These are phyloP conservation scores for Drosophila subquinaria DNA, from an alignment of 2,888 invertebrate species.

Conservation along the genomic window DNA sequence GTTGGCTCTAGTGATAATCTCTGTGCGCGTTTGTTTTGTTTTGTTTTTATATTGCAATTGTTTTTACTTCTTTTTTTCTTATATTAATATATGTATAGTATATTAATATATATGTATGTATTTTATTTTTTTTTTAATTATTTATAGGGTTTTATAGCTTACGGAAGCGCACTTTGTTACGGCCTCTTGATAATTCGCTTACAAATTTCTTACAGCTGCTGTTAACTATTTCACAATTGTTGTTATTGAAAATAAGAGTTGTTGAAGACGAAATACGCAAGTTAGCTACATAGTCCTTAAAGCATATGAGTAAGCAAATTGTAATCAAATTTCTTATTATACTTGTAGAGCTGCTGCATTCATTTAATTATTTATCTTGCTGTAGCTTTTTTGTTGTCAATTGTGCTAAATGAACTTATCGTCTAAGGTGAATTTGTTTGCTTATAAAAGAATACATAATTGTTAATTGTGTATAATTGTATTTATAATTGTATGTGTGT, in stretches of 20 bases:
- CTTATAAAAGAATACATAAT: constrained; percentile 38
- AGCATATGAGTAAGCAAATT: constrained; percentile 55
- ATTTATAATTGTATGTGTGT: constrained; percentile 4
- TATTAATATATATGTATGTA: constrained; percentile 28
- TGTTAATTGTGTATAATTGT: constrained; percentile 1
- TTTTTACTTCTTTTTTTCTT: neutral
- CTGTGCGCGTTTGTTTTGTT: constrained; percentile 17
- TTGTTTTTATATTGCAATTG: constrained; percentile 31
- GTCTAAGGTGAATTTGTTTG: constrained; percentile 29
- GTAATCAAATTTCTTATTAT: constrained; percentile 35
- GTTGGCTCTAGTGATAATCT: constrained; percentile 49
- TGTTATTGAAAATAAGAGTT: constrained; percentile 32
- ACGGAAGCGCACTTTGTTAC: constrained; percentile 76
- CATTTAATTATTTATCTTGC: constrained; percentile 9
- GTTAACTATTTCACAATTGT: constrained; percentile 70
- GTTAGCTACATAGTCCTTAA: constrained; percentile 33
- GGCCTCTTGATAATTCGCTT: constrained; percentile 45
- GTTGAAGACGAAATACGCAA: constrained; percentile 11
- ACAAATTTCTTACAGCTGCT: constrained; percentile 51
- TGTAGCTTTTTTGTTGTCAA: constrained; percentile 34
- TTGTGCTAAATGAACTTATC: constrained; percentile 68
- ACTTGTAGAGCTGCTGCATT: constrained; percentile 3
- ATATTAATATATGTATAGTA: constrained; percentile 21
- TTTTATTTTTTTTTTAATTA: constrained; percentile 9
- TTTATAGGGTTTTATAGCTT: constrained; percentile 42